A percentile compares a stretch with the other conserved stretches of the same genome.
phyloP scores from a whole-genome alignment of 2,113 vertebrate genomes.

The Rhea americana region DNA sequence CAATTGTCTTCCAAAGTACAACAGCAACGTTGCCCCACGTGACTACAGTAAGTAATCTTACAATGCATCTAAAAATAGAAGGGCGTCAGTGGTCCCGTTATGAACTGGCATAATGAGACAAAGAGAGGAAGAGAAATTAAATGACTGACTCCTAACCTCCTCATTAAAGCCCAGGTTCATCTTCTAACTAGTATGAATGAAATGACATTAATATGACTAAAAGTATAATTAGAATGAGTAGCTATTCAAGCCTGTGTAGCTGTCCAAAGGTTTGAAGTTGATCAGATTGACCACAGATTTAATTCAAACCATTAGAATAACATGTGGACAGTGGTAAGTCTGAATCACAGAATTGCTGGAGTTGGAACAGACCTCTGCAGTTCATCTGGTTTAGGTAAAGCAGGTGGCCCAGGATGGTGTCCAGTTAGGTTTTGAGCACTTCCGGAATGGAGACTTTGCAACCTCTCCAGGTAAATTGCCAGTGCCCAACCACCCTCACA shows the following conservation, averaged over 20 bases:
- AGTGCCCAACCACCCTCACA: too few species aligned
- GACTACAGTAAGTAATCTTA: neutral
- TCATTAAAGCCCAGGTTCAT: neutral
- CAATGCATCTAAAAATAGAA: accelerated
- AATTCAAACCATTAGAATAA: neutral
- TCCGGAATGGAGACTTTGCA: too few species aligned
- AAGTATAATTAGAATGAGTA: accelerated
- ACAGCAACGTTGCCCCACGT: neutral
- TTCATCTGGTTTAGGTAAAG: too few species aligned
- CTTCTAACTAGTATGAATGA: accelerated
- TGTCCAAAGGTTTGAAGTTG: neutral
- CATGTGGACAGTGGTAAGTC: neutral
- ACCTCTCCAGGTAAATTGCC: too few species aligned
- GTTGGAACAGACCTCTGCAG: too few species aligned
- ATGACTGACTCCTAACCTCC: neutral
- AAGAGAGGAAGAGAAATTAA: neutral
- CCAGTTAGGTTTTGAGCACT: too few species aligned
- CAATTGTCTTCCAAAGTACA: neutral
- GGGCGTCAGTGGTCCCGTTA: neutral
- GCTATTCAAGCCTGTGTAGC: neutral
- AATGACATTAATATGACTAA: neutral
- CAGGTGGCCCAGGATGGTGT: too few species aligned
- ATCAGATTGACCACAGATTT: neutral
- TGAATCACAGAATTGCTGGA: neutral
- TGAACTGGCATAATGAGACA: neutral